Percentiles rank a stretch among this genome's conserved stretches.
phyloP scores from a whole-genome alignment of 2,888 invertebrate genomes.

The Sminthurides aquaticus region DNA sequence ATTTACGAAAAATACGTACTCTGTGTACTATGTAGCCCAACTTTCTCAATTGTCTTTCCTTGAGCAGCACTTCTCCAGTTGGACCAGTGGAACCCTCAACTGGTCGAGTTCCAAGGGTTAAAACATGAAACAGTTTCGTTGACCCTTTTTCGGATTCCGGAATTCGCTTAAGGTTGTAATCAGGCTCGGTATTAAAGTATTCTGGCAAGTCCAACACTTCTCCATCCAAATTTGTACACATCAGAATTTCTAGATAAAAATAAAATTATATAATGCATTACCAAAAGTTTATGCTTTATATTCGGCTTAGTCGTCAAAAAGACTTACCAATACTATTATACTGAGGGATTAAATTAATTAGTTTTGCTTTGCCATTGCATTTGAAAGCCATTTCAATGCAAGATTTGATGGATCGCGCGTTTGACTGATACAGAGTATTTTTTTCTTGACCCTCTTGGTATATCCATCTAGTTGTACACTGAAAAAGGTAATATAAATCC shows the following conservation, averaged over 20 bases:
- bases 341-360: slow-evolving; percentile 62
- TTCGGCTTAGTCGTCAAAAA: no score
- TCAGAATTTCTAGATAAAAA: slow-evolving; percentile 53
- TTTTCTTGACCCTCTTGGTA: slow-evolving; percentile 44
- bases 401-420: slow-evolving; percentile 56
- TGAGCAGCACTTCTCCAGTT: slow-evolving; percentile 26
- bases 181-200: not conserved
- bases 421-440: slow-evolving; percentile 54
- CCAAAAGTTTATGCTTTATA: slow-evolving; percentile 9
- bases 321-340: slow-evolving; percentile 48
- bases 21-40: slow-evolving; percentile 31
- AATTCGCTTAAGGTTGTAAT: slow-evolving; percentile 25
- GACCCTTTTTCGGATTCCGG: not conserved
- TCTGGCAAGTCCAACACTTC: slow-evolving; percentile 46
- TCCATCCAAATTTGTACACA: slow-evolving; percentile 54
- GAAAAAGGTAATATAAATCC: no score
- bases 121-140: slow-evolving; percentile 16
- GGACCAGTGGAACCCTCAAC: slow-evolving; percentile 10
- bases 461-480: slow-evolving; percentile 36
- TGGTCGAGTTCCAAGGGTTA: slow-evolving; percentile 19
- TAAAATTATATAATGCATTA: not conserved
- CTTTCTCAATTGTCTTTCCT: slow-evolving; percentile 30
- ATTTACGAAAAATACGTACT: no score
- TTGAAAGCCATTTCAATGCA: slow-evolving; percentile 51
- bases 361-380: slow-evolving; percentile 50